These are phyloP conservation scores for Odontomachus brunneus DNA, from an alignment of 1,140 invertebrate genomes.

Conservation along the genomic window DNA sequence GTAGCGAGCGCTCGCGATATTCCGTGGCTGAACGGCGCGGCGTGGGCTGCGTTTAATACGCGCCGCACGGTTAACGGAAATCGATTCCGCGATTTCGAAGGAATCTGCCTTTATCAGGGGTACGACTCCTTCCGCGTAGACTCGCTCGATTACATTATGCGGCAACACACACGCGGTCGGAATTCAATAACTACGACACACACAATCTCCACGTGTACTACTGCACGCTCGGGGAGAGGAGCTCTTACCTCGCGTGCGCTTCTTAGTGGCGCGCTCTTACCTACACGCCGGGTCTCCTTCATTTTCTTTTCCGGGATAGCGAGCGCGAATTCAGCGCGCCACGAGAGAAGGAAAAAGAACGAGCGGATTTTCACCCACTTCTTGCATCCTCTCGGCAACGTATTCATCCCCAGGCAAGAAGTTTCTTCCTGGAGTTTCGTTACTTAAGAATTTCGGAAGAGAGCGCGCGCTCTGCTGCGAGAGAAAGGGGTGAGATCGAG, in stretches of 20 bases:
- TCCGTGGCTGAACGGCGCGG: no score
- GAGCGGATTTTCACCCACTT: constrained; percentile 39
- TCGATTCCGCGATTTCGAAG: constrained; percentile 41
- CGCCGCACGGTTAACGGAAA: constrained; percentile 29
- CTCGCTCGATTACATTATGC: constrained; percentile 45
- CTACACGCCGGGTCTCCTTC: constrained; percentile 29
- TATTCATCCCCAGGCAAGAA: constrained; percentile 51
- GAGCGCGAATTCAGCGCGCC: constrained; percentile 30
- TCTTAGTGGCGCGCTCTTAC: constrained; percentile 21
- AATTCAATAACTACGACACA: constrained; percentile 48
- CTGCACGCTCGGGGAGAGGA: constrained; percentile 1
- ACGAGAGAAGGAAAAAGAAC: neutral
- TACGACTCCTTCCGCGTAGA: constrained; percentile 13
- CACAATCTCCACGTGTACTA: constrained; percentile 14
- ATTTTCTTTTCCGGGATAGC: constrained; percentile 32
- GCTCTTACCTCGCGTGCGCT: constrained; percentile 5
- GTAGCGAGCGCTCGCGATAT: neutral
- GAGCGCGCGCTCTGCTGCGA: neutral
- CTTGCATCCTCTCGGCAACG: constrained; percentile 44
- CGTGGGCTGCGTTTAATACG: constrained; percentile 35
- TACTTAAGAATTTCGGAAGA: constrained; percentile 52
- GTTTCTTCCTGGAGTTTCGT: constrained; percentile 50
- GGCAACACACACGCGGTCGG: constrained; percentile 30
- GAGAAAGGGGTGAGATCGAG: neutral
- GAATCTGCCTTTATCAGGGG: constrained; percentile 29